Evolutionary conservation across 2,888 invertebrate species (phyloP), one percentile per base, ranked within the genome.

Genomic region (Baronia brevicornis): DNA sequence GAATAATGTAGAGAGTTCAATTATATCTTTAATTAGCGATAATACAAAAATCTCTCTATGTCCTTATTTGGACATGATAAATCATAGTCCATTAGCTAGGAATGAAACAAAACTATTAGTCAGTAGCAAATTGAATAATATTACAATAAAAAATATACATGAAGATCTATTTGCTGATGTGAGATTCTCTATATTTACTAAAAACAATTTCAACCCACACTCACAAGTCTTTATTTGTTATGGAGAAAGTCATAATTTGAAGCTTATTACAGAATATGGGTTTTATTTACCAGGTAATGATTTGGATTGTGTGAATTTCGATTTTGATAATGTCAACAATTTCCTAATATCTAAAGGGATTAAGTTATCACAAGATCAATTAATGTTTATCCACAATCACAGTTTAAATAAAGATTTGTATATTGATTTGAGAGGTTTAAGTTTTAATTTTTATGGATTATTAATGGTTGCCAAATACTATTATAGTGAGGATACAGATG

Each of bases 41-140:
- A 85, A 86, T 45, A 87, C 89, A 12, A 86, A 86, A 43, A 86
- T 90, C 71, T 95, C 95, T 3, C 68, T 97, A 27, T 95, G 94
- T 40, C 97, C 97, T 0, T 94, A 91, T 63, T 80, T 97, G 38
- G 97, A 97, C 68, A 88, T 97, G 78, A 91, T 97, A 41, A 97
- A 97, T 79, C 97, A 97, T 60, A 90, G 91, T 33, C 84, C 87
- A 39, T 57, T 71, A 33, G 88, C 89, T 2, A 72, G 75, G 40
- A 91, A 91, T 45, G 80, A 82, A 56, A 75, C 79, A 8, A 75
- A 75, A 46, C 51, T 80, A 33, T 34, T 73, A 39, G 62, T 79
- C 5, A 63, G 63, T 40, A 74, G 55, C 33, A 54, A 67, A 39
- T 49, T 71, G 34, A 59, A 67, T 38, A 67, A 69, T 47, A 41